Conservation (phyloP, 2,113 vertebrate genomes). For the Cariama cristata region DNA sequence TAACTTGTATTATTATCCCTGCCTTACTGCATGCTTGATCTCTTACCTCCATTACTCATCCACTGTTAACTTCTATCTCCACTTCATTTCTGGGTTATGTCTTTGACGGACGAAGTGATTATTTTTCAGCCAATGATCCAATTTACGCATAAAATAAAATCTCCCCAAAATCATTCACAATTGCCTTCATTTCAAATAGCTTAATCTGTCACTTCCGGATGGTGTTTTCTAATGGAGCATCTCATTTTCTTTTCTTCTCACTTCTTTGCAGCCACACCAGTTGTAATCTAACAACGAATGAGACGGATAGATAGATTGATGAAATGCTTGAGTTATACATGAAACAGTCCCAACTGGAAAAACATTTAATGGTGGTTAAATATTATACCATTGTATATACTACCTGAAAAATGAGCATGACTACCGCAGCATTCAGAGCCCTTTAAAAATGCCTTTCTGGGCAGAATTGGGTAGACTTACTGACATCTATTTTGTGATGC, state of each 20-base stretch:
- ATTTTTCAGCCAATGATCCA: slow-evolving; percentile 39
- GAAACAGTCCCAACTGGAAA: not conserved
- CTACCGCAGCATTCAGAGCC: not conserved
- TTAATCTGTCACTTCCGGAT: slow-evolving; percentile 18
- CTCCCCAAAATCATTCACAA: not conserved
- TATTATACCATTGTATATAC: not conserved
- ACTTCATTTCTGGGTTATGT: slow-evolving; percentile 6
- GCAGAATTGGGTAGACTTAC: not conserved
- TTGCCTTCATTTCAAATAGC: not conserved
- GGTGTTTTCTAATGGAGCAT: slow-evolving; percentile 15
- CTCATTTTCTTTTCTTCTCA: not conserved
- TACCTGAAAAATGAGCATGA: slow-evolving; percentile 6
- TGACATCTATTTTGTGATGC: not conserved
- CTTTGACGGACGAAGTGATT: slow-evolving; percentile 26
- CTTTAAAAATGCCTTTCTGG: slow-evolving; percentile 16
- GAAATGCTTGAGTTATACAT: not conserved
- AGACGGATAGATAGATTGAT: slow-evolving; percentile 13
- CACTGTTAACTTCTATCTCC: not conserved
- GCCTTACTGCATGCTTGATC: not conserved
- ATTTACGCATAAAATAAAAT: not conserved
- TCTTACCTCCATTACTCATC: slow-evolving; percentile 21
- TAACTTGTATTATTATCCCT: not conserved
- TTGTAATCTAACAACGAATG: not conserved
- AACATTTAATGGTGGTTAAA: slow-evolving; percentile 12
- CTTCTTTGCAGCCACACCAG: not conserved